Percentiles rank a stretch among this genome's conserved stretches.
These are phyloP conservation scores for Phacellophora camtschatica DNA, from an alignment of 30 jellyfish, hydroid and myxozoan species.

Conservation along the genomic window DNA sequence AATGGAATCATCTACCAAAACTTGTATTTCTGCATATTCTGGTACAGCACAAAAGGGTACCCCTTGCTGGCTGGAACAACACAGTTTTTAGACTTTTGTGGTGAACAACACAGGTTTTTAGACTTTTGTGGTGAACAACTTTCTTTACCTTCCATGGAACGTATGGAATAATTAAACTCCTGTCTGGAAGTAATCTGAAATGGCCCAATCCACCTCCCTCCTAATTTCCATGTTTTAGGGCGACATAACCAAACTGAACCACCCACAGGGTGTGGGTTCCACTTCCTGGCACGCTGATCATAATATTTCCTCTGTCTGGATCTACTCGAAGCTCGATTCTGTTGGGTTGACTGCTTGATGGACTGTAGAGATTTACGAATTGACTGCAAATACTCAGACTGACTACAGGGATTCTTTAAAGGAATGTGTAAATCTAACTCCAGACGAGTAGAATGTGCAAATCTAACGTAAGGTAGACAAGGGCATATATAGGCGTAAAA, in stretches of 20 bases:
- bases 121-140: constrained; percentile 23
- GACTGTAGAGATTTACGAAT: neutral
- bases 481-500: too few relatives aligned
- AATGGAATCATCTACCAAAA: too few relatives aligned
- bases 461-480: too few relatives aligned
- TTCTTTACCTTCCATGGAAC: constrained; percentile 11
- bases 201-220: constrained; percentile 38
- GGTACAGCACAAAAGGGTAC: too few relatives aligned
- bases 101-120: constrained; percentile 18
- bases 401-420: constrained; percentile 21
- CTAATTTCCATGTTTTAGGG: constrained; percentile 50
- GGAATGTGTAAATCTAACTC: constrained; percentile 45
- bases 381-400: constrained; percentile 23
- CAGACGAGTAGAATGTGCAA: too few relatives aligned
- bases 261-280: constrained; percentile 34
- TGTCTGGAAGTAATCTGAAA: constrained; percentile 1
- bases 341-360: constrained; percentile 2
- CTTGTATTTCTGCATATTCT: too few relatives aligned
- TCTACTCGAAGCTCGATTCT: constrained; percentile 2
- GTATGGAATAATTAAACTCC: constrained; percentile 12
- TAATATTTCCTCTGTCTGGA: neutral
- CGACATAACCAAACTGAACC: constrained; percentile 49
- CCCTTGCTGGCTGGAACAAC: too few relatives aligned
- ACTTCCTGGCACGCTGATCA: neutral
- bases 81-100: neutral